Evolutionary conservation across 2,888 invertebrate genomes (phyloP).

Genomic region (Limnephilus rhombicus): DNA sequence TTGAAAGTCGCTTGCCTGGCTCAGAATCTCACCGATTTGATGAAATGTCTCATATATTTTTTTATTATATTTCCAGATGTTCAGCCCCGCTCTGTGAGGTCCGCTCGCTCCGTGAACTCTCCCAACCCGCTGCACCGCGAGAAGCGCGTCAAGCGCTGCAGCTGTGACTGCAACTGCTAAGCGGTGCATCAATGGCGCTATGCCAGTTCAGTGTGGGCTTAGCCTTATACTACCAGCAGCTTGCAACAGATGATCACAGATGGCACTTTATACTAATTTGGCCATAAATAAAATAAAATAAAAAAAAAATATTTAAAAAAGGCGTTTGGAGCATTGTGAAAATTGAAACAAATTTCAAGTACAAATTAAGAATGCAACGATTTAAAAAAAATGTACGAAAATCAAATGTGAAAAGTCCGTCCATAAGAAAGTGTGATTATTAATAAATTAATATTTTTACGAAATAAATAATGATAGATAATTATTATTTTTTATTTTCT

Average conservation of each 20-base stretch:
- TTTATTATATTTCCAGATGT: slow-evolving; percentile 80
- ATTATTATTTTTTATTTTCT: slow-evolving; percentile 22
- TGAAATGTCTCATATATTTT: neutral
- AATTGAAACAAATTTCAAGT: slow-evolving; percentile 39
- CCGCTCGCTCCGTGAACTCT: slow-evolving; percentile 80
- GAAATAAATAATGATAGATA: slow-evolving; percentile 23
- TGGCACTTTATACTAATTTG: neutral
- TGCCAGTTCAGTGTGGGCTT: neutral
- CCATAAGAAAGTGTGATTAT: slow-evolving; percentile 51
- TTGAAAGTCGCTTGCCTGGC: no score
- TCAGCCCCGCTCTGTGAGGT: slow-evolving; percentile 85
- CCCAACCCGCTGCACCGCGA: slow-evolving; percentile 76
- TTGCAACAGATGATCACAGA: slow-evolving; percentile 5
- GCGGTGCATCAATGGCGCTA: slow-evolving; percentile 9
- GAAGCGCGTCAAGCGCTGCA: slow-evolving; percentile 85
- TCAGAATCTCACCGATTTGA: neutral
- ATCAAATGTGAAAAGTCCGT: slow-evolving; percentile 12
- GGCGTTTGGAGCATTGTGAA: neutral
- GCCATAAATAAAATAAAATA: slow-evolving; percentile 19
- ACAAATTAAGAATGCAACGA: neutral
- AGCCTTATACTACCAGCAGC: slow-evolving; percentile 5
- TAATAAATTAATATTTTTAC: slow-evolving; percentile 47
- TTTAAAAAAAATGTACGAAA: neutral
- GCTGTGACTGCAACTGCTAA: slow-evolving; percentile 83
- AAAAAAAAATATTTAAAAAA: neutral